phyloP scores from a whole-genome alignment of 2,797 vertebrate genomes.

The Eutrigla gurnardus region DNA sequence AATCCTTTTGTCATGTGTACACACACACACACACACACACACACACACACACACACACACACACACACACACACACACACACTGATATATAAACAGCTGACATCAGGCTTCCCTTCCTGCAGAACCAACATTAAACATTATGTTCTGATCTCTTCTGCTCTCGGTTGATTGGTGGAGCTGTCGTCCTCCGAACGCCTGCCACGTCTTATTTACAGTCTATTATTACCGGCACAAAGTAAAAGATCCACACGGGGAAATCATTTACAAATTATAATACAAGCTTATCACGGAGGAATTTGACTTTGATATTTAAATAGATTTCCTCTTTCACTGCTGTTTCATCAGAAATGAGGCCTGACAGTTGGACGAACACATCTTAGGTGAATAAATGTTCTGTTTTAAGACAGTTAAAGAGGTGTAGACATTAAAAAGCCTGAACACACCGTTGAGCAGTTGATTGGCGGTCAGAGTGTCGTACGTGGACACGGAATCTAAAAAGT shows the following conservation, averaged over 20 bases:
- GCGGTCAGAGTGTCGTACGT: background rate
- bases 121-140: background rate
- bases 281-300: no score
- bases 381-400: background rate
- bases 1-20: constrained; percentile 24
- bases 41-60: background rate
- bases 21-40: background rate
- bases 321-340: background rate
- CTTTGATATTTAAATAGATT: background rate
- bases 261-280: no score
- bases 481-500: constrained; percentile 19
- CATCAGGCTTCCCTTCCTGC: background rate
- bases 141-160: background rate
- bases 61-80: background rate
- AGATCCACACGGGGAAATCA: no score
- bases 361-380: background rate
- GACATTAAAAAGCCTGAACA: background rate
- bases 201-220: no score
- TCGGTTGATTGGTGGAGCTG: no score
- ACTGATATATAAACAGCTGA: constrained; percentile 14
- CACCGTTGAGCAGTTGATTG: constrained; percentile 17
- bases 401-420: background rate
- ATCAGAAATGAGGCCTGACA: background rate
- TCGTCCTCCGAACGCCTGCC: no score
- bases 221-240: no score